phyloP scores from a whole-genome alignment of 2,888 invertebrate species.

The Calliphora vomitoria region DNA sequence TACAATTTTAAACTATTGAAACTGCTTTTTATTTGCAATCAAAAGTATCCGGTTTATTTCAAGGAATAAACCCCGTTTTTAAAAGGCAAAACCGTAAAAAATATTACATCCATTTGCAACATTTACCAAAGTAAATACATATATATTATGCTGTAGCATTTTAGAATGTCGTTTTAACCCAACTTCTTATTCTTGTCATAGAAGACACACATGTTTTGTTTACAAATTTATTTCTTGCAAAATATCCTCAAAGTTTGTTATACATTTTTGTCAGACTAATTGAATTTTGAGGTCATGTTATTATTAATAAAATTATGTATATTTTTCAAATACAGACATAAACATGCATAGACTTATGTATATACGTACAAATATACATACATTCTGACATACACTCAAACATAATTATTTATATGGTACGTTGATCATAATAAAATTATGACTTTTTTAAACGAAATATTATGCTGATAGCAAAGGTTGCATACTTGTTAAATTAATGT shows the following conservation, averaged over 20 bases:
- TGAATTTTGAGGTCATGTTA: constrained; percentile 40
- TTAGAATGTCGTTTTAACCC: neutral
- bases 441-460: constrained; percentile 4
- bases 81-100: too few relatives aligned
- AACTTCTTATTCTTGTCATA: neutral
- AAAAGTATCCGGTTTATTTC: too few relatives aligned
- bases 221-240: neutral
- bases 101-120: too few relatives aligned
- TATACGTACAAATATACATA: neutral
- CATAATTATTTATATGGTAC: constrained; percentile 9
- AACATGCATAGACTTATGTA: neutral
- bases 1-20: too few relatives aligned
- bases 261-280: constrained; percentile 10
- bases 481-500: neutral
- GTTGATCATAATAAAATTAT: constrained; percentile 28
- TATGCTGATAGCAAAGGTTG: neutral
- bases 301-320: constrained; percentile 39
- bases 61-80: too few relatives aligned
- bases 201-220: neutral
- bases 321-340: constrained; percentile 9
- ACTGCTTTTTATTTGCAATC: too few relatives aligned
- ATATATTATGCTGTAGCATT: neutral
- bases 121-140: too few relatives aligned
- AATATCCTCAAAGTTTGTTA: neutral
- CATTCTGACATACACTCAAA: constrained; percentile 1